These are phyloP conservation scores for Megatriorchis doriae DNA, from an alignment of 2,113 vertebrate species.

Conservation along the genomic window DNA sequence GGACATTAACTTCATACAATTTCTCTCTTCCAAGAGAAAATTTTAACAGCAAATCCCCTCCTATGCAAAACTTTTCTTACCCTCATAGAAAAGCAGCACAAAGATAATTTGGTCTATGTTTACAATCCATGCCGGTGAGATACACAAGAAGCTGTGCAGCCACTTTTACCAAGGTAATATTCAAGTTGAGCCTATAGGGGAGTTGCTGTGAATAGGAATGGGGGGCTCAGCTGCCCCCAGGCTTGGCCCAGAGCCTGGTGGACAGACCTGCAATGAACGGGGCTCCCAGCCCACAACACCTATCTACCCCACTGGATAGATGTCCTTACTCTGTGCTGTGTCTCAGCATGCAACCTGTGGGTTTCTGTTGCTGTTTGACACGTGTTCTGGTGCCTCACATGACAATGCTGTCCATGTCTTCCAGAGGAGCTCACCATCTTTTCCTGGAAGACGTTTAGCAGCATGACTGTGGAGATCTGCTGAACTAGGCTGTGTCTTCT, in stretches of 20 bases:
- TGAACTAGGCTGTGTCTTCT: not conserved
- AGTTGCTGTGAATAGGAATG: not conserved
- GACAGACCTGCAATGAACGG: not conserved
- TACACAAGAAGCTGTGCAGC: not conserved
- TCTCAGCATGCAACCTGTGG: not conserved
- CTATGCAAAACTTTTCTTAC: not conserved
- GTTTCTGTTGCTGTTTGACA: not conserved
- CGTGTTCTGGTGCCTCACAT: fast-evolving
- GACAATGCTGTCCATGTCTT: not conserved
- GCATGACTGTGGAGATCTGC: not conserved
- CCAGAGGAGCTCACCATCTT: not conserved
- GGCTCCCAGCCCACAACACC: not conserved
- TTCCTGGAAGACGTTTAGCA: not conserved
- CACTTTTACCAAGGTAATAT: not conserved
- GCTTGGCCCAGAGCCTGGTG: not conserved
- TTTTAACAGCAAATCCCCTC: not conserved
- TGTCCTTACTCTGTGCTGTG: not conserved
- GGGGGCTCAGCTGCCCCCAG: not conserved
- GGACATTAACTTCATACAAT: not conserved
- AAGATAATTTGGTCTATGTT: not conserved
- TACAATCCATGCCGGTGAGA: not conserved
- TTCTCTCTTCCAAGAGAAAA: not conserved
- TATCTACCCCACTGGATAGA: not conserved
- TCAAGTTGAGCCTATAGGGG: fast-evolving
- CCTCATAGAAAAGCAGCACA: not conserved